Conservation (phyloP, 2,113 vertebrate species). For the Mustela lutreola region DNA sequence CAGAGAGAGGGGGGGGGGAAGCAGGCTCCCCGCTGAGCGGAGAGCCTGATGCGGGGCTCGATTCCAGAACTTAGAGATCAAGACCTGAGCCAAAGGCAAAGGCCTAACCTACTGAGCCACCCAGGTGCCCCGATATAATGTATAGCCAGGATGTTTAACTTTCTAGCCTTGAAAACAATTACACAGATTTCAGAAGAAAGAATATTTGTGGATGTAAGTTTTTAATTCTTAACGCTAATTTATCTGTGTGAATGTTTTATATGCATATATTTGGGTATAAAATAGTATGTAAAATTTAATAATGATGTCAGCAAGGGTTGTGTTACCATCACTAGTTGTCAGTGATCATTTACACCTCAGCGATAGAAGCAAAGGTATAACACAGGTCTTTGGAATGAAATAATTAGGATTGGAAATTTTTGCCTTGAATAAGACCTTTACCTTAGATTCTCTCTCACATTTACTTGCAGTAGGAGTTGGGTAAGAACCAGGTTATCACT, state of each 20-base stretch:
- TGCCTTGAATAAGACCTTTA: constrained; percentile 36
- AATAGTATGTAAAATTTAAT: constrained; percentile 30
- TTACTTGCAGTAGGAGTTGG: constrained; percentile 18
- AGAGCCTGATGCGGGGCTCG: accelerated
- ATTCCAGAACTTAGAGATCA: too few species aligned
- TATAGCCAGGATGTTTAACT: constrained; percentile 74
- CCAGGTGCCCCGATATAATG: not conserved
- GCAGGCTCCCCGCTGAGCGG: too few species aligned
- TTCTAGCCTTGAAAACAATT: constrained; percentile 59
- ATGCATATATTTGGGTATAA: constrained; percentile 68
- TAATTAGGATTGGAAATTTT: constrained; percentile 54
- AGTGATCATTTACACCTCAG: constrained; percentile 6
- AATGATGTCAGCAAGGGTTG: not conserved
- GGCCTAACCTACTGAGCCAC: too few species aligned
- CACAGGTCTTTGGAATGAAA: constrained; percentile 46
- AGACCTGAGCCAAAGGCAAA: too few species aligned
- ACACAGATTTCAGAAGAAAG: constrained; percentile 67
- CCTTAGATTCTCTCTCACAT: not conserved
- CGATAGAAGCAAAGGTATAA: not conserved
- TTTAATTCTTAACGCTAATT: constrained; percentile 84
- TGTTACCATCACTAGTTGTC: not conserved
- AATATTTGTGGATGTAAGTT: constrained; percentile 48
- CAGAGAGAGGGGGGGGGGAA: too few species aligned
- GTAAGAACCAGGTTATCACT: not conserved
- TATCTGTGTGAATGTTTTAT: constrained; percentile 62